Conservation (phyloP, 2,888 invertebrate species). For the Drosophila demipolita region DNA sequence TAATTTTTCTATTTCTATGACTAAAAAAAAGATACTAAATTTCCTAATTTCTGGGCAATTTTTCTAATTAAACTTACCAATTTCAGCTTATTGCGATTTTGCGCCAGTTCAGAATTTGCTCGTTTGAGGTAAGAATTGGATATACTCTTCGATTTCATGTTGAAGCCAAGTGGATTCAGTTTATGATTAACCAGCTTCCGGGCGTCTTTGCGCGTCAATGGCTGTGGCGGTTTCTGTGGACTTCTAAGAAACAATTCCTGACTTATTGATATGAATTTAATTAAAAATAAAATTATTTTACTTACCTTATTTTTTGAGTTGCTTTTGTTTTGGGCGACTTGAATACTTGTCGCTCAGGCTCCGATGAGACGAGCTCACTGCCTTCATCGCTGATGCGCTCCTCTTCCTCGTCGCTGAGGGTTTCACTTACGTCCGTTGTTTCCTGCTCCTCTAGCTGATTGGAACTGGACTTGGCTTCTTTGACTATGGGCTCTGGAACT, state of each 20-base stretch:
- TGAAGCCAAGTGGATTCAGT: constrained; percentile 62
- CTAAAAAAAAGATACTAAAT: too few species aligned
- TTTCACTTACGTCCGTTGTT: constrained; percentile 74
- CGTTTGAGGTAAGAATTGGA: constrained; percentile 56
- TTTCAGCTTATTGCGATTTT: constrained; percentile 67
- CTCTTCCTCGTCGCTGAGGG: constrained; percentile 62
- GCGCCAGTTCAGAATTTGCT: constrained; percentile 54
- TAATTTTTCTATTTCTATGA: too few species aligned
- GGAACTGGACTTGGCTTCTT: not conserved
- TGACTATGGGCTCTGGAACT: not conserved
- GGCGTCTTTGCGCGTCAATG: constrained; percentile 68
- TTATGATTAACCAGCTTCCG: constrained; percentile 60
- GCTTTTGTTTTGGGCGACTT: constrained; percentile 27
- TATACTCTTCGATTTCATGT: constrained; percentile 60
- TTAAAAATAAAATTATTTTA: not conserved
- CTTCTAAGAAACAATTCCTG: constrained; percentile 10
- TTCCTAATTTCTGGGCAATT: not conserved
- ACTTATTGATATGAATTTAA: not conserved
- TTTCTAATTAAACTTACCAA: constrained; percentile 52
- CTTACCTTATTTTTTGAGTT: constrained; percentile 43
- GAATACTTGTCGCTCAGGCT: constrained; percentile 40
- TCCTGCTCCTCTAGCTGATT: constrained; percentile 40
- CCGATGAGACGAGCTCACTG: constrained; percentile 37
- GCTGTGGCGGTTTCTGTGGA: constrained; percentile 31
- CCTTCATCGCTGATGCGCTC: constrained; percentile 41